Conservation (phyloP, 2,888 invertebrate genomes). For the Dynastes grantii region DNA sequence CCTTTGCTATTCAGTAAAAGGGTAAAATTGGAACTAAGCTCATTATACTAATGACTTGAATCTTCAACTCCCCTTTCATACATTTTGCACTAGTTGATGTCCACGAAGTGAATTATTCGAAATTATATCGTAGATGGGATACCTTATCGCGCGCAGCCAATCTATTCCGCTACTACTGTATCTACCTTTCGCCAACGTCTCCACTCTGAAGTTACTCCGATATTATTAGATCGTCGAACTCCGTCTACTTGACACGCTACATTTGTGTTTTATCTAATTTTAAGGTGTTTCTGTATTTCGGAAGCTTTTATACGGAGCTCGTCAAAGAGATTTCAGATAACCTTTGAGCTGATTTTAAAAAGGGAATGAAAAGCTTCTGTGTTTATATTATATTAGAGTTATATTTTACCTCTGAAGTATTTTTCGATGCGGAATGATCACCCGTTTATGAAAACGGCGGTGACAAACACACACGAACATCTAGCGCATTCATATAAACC, state of each 20-base stretch:
- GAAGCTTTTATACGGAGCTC: slow-evolving; percentile 51
- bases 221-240: slow-evolving; percentile 65
- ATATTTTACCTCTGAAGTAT: slow-evolving; percentile 35
- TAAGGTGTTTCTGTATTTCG: slow-evolving; percentile 63
- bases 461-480: slow-evolving; percentile 10
- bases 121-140: slow-evolving; percentile 63
- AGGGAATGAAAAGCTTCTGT: slow-evolving; percentile 39
- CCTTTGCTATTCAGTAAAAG: slow-evolving; percentile 43
- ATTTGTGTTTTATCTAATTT: slow-evolving; percentile 65
- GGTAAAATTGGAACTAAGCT: slow-evolving; percentile 62
- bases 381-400: slow-evolving; percentile 36
- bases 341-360: slow-evolving; percentile 49
- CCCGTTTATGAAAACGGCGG: slow-evolving; percentile 14
- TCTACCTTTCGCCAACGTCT: slow-evolving; percentile 47
- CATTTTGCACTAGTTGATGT: slow-evolving; percentile 65
- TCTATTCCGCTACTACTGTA: slow-evolving; percentile 59
- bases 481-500: too few relatives aligned
- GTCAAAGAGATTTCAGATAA: slow-evolving; percentile 54
- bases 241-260: slow-evolving; percentile 64
- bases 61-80: slow-evolving; percentile 64
- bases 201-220: slow-evolving; percentile 61
- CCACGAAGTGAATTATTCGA: slow-evolving; percentile 66
- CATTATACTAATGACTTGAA: slow-evolving; percentile 67
- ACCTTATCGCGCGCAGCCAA: slow-evolving; percentile 65
- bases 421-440: slow-evolving; percentile 33